phyloP scores from a whole-genome alignment of 2,888 invertebrate species.

The Polietes domitor region DNA sequence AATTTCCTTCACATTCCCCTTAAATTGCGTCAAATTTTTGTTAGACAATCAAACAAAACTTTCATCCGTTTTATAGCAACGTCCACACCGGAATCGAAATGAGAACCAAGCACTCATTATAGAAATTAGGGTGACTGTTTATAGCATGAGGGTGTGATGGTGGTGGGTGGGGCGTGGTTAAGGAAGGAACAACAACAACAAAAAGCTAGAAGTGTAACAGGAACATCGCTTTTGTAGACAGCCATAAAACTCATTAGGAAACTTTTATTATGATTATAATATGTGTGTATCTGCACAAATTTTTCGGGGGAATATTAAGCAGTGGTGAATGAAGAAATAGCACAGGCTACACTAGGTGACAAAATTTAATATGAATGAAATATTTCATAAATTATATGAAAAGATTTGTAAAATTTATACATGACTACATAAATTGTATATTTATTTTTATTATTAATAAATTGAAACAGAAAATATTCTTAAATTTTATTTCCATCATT shows the following conservation, averaged over 20 bases:
- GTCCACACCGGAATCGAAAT: background rate
- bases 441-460: no score
- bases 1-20: no score
- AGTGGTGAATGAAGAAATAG: background rate
- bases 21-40: no score
- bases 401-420: no score
- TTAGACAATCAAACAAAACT: no score
- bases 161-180: background rate
- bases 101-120: constrained; percentile 11
- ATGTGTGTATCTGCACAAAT: background rate
- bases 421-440: no score
- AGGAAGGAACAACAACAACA: background rate
- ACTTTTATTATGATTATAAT: background rate
- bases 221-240: background rate
- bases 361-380: no score
- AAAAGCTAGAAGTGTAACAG: background rate
- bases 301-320: background rate
- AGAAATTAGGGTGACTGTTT: background rate
- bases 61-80: no score
- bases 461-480: no score
- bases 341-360: no score
- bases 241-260: background rate
- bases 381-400: no score
- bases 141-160: background rate
- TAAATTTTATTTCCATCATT: no score